phyloP scores from a whole-genome alignment of 2,888 invertebrate species.

The Brenthis ino region DNA sequence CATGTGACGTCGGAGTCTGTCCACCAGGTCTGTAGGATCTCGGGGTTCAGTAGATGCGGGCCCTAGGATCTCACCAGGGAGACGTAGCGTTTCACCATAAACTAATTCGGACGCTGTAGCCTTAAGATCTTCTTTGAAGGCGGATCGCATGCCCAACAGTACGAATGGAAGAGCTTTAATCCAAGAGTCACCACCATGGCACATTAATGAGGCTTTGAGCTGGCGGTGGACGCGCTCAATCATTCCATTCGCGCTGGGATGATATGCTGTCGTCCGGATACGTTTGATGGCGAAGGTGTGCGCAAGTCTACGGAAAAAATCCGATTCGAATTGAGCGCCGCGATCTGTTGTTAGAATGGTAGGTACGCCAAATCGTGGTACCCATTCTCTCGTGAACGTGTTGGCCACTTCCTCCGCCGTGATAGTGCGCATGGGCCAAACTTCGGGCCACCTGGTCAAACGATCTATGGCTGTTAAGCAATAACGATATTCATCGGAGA shows the following conservation, averaged over 20 bases:
- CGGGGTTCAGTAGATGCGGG: neutral
- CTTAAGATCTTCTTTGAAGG: slow-evolving; percentile 36
- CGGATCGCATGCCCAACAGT: slow-evolving; percentile 32
- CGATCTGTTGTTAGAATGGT: slow-evolving; percentile 37
- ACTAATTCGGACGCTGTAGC: slow-evolving; percentile 30
- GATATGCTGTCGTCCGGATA: slow-evolving; percentile 49
- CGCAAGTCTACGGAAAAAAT: slow-evolving; percentile 30
- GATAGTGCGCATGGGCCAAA: slow-evolving; percentile 33
- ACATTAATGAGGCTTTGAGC: slow-evolving; percentile 40
- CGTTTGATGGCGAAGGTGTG: slow-evolving; percentile 5
- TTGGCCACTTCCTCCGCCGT: slow-evolving; percentile 39
- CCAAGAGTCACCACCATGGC: slow-evolving; percentile 44
- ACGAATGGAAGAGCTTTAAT: slow-evolving; percentile 29
- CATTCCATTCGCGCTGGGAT: slow-evolving; percentile 57
- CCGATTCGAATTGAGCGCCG: slow-evolving; percentile 42
- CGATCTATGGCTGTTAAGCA: no score
- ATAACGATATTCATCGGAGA: no score
- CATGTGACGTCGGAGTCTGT: neutral
- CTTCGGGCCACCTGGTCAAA: no score
- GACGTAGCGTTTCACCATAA: slow-evolving; percentile 33
- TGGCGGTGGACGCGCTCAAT: slow-evolving; percentile 59
- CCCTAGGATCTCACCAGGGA: slow-evolving; percentile 34
- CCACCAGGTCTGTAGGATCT: neutral
- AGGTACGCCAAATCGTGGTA: slow-evolving; percentile 41
- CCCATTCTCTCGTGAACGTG: slow-evolving; percentile 37